Evolutionary conservation across 2,797 vertebrate genomes (phyloP), one percentile per base, ranked within the genome.

Genomic region (Sarcoramphus papa): DNA sequence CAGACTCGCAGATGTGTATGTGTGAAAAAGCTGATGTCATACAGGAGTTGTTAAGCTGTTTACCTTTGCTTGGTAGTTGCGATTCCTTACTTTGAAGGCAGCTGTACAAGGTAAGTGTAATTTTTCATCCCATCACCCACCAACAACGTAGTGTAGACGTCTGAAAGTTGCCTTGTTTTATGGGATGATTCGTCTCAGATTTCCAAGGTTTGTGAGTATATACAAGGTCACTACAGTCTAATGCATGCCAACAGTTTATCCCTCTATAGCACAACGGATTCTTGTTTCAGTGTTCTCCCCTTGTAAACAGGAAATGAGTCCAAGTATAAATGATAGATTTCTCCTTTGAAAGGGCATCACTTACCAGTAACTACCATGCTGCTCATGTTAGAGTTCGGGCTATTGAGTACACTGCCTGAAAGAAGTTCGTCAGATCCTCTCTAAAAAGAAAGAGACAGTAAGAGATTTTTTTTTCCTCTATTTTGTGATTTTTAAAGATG

Each of bases 361-460:
- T 99, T 98, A 99, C 99, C 99, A 96, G 99, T 99, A 97, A 99
- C 98, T 96, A 98, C 98, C 98, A 98, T 98, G 98, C 98, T 98
- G 98, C 98, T 99, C 98, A 99, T 98, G 96, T 98, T 99, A 97
- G 99, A 99, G 98, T 98, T 99, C 94, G 99, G 98, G 98, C 98
- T 99, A 98, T 98, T 99, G 98, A 99, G 99, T 98, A 99, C 98
- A 99, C 98, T 99, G 97, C 98, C 98, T 97, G 99, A 99, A 98
- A 99, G 98, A 98, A 99, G 98, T 98, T 99, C 99, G 93, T 99
- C 99, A 97, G 99, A 99, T 98, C 99, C 99, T 98, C 99, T 99
- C 99, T 99, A 98, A 93, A 98, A 97, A 97, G 94, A 97, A 93
- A 96, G 86, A 97, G 97, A 97, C 89, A 97, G 82, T 97, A 92